These are phyloP conservation scores for Eupsilia transversa DNA, from an alignment of 2,888 invertebrate species.

Conservation along the genomic window DNA sequence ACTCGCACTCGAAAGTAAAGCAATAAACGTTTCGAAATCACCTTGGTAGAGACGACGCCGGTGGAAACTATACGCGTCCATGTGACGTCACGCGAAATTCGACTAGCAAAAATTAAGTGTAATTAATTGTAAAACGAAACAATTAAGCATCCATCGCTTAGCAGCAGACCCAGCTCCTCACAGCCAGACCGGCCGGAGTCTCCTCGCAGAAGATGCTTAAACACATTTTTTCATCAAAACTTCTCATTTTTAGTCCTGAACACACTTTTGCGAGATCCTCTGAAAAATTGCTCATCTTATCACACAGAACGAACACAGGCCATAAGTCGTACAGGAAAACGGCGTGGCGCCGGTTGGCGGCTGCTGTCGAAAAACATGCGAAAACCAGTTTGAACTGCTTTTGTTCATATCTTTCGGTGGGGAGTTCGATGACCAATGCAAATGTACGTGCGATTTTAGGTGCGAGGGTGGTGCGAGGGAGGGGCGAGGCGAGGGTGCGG, in stretches of 20 bases:
- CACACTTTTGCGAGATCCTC: constrained; percentile 65
- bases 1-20: constrained; percentile 77
- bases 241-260: constrained; percentile 46
- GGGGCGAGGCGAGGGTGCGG: constrained; percentile 74
- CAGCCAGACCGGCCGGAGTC: constrained; percentile 27
- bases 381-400: constrained; percentile 89
- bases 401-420: constrained; percentile 84
- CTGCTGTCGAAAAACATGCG: constrained; percentile 82
- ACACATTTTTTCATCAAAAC: constrained; percentile 47
- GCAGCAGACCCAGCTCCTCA: constrained; percentile 67
- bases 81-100: constrained; percentile 76
- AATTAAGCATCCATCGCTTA: constrained; percentile 56
- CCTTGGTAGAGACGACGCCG: constrained; percentile 77
- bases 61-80: constrained; percentile 73
- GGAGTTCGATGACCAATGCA: constrained; percentile 89
- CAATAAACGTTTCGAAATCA: constrained; percentile 78
- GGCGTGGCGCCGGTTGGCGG: constrained; percentile 73
- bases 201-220: constrained; percentile 41
- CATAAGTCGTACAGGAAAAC: constrained; percentile 81
- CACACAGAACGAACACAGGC: constrained; percentile 67
- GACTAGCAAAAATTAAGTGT: constrained; percentile 68
- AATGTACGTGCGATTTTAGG: constrained; percentile 83
- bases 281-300: constrained; percentile 71
- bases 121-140: constrained; percentile 68
- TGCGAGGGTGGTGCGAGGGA: constrained; percentile 82